Percentiles rank a stretch among this genome's conserved stretches.
These are phyloP conservation scores for Paramisgurnus dabryanus DNA, from an alignment of 2,113 vertebrate species.

Conservation along the genomic window DNA sequence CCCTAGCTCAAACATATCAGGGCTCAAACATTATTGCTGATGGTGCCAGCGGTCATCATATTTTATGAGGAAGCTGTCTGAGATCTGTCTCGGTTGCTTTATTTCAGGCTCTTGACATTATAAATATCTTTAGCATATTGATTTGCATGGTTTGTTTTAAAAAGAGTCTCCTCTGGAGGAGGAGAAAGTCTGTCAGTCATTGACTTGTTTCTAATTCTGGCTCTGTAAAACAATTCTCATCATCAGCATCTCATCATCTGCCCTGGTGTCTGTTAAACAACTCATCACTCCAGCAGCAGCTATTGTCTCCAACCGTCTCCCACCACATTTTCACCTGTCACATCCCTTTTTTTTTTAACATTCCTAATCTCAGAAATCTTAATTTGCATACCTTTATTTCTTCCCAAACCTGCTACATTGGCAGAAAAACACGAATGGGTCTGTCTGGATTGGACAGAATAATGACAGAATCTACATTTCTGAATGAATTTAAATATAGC, in stretches of 20 bases:
- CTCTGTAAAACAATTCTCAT: conserved; percentile 42
- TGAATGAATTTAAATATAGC: background rate
- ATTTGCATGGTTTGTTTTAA: background rate
- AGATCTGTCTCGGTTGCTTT: too few relatives aligned
- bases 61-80: background rate
- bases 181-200: conserved; percentile 39
- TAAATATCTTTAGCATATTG: conserved; percentile 7
- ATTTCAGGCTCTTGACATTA: background rate
- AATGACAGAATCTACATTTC: background rate
- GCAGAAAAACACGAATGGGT: too few relatives aligned
- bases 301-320: conserved; percentile 12
- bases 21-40: too few relatives aligned
- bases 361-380: too few relatives aligned
- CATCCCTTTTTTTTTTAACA: background rate
- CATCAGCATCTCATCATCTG: background rate
- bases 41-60: too few relatives aligned
- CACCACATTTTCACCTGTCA: conserved; percentile 31
- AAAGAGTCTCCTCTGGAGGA: conserved; percentile 28
- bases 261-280: conserved; percentile 19
- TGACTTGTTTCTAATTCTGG: conserved; percentile 45
- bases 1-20: too few relatives aligned
- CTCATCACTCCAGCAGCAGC: conserved; percentile 5
- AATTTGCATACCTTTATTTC: too few relatives aligned
- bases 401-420: too few relatives aligned
- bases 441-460: too few relatives aligned